Percentiles rank a stretch among this genome's conserved stretches.
phyloP scores from a whole-genome alignment of 2,888 invertebrate species.

The Acleris cristana region DNA sequence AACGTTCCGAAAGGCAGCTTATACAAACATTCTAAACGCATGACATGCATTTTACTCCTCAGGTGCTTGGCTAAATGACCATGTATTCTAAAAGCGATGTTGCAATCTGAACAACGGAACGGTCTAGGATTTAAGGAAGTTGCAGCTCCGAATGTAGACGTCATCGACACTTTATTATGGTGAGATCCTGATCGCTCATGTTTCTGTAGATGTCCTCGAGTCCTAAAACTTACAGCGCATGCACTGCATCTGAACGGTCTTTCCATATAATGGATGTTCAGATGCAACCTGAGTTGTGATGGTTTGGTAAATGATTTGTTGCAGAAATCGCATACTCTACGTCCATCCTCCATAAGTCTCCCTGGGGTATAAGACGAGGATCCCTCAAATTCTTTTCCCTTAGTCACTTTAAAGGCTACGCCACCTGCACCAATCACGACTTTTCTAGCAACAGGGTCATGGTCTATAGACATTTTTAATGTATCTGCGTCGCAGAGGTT shows the following conservation, averaged over 20 bases:
- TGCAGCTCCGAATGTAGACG: constrained; percentile 92
- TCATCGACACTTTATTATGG: constrained; percentile 96
- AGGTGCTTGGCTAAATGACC: constrained; percentile 98
- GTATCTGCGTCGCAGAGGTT: constrained; percentile 62
- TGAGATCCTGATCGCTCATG: constrained; percentile 96
- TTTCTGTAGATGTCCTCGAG: constrained; percentile 95
- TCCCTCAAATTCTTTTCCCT: constrained; percentile 79
- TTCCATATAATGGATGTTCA: constrained; percentile 98
- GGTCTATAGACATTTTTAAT: constrained; percentile 66
- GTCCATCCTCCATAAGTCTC: constrained; percentile 88
- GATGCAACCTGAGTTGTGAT: constrained; percentile 94
- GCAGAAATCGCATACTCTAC: constrained; percentile 93
- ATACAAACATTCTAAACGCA: constrained; percentile 95
- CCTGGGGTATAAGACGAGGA: constrained; percentile 75
- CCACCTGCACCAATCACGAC: constrained; percentile 87
- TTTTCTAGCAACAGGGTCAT: constrained; percentile 81
- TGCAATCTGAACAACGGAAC: constrained; percentile 97
- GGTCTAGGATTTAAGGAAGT: constrained; percentile 96
- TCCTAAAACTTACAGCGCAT: constrained; percentile 95
- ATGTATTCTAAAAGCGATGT: constrained; percentile 97
- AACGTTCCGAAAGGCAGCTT: constrained; percentile 97
- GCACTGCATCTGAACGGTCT: constrained; percentile 95
- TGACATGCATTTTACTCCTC: constrained; percentile 97
- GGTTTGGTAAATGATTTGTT: constrained; percentile 96
- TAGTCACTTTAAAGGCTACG: constrained; percentile 83